A percentile compares a stretch with the other conserved stretches of the same genome.
phyloP scores from a whole-genome alignment of 2,888 invertebrate genomes.

The Enchytraeus crypticus region DNA sequence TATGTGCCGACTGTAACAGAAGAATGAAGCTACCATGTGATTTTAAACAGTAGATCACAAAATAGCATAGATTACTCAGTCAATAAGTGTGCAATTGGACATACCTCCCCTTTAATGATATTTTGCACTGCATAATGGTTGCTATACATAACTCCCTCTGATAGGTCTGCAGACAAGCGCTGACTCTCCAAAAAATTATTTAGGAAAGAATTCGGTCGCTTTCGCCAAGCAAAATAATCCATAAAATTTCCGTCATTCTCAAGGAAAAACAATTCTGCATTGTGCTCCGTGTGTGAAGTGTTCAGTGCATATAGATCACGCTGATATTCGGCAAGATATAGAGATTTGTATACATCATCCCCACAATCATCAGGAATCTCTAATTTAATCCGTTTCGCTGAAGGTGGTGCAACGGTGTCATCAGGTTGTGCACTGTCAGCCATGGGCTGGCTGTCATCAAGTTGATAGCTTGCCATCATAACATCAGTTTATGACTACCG shows the following conservation, averaged over 20 bases:
- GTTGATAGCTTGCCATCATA: too few species aligned
- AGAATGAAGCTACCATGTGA: neutral
- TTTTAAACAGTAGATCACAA: neutral
- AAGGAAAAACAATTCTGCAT: constrained; percentile 8
- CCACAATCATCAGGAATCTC: constrained; percentile 1
- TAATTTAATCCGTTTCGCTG: constrained; percentile 14
- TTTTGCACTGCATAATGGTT: too few species aligned
- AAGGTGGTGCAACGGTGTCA: neutral
- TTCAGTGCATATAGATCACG: neutral
- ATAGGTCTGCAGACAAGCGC: neutral
- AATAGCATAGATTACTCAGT: neutral
- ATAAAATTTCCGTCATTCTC: constrained; percentile 5
- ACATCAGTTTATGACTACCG: too few species aligned
- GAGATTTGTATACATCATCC: neutral
- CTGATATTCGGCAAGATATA: neutral
- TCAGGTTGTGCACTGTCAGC: too few species aligned
- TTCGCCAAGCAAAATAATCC: constrained; percentile 7
- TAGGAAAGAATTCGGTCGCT: neutral
- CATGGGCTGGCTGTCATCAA: too few species aligned
- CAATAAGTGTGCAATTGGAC: neutral
- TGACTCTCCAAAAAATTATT: neutral
- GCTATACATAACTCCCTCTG: too few species aligned
- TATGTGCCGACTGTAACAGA: too few species aligned
- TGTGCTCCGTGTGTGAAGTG: neutral
- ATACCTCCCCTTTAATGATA: neutral